Base-by-base conservation (phyloP, 2,888 invertebrate species). In the Drosophila barbarae region DNA sequence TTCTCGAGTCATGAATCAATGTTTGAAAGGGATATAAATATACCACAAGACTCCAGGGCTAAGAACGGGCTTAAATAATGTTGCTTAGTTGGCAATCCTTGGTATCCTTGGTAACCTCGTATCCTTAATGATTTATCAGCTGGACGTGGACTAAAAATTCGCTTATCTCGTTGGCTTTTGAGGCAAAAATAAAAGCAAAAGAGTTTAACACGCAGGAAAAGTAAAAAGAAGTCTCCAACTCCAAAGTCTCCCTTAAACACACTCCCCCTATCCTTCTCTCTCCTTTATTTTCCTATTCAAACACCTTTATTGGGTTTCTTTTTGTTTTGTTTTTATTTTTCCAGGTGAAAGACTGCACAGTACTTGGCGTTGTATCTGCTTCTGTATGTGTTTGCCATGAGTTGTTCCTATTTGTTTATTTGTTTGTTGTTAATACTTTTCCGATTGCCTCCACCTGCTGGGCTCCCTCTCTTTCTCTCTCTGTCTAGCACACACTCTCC, bases 351-450 rank as follows among this genome's bases (percentile, higher is more conserved):
- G 35, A 42, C n/a, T 36, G 9, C 23, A 28, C 21, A 38, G 66
- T 49, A 59, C 18, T 52, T 28, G 47, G 23, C 53, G 38, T 61
- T 49, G 32, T 32, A 38, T 42, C 18, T 51, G 44, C 50, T 58
- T 30, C 49, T 49, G 58, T 51, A 21, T 21, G 21, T 65, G 30
- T 44, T 35, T 59, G 34, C 57, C 52, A 39, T 21, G 28, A 42
- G 32, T 54, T 51, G 47, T 54, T 52, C 58, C 52, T 15, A 44
- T 47, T 56, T 63, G 56, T 56, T 58, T 69, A 41, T 49, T 66
- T 74, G 35, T 30, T 54, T 76, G 72, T 79, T 74, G 73, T 76
- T 77, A 76, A 77, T 83, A 76, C 66, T 65, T 52, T 61, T 66
- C 69, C 71, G 63, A 60, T 71, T 67, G 60, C 53, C 63, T 42